phyloP scores from a whole-genome alignment of 2,797 vertebrate genomes.

The Tauraco hartlaubi region DNA sequence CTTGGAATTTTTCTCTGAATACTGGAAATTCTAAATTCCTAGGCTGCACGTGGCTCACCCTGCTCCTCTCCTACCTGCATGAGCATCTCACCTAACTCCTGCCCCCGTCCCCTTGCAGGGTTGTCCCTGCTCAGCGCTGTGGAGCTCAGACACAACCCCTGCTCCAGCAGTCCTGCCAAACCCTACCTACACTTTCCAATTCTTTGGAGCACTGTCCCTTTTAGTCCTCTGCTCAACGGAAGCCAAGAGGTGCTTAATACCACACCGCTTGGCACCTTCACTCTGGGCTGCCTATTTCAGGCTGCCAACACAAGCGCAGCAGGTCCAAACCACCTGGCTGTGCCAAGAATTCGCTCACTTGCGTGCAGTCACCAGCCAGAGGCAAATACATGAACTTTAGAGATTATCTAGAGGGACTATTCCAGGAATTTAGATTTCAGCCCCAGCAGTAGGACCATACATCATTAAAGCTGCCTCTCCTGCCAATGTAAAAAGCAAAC shows the following conservation, averaged over 20 bases:
- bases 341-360: constrained; percentile 25
- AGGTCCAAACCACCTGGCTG: not conserved
- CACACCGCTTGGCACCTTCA: constrained; percentile 13
- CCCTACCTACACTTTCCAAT: not conserved
- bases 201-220: not conserved
- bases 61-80: fast-evolving
- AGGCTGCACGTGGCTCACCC: not conserved
- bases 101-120: not conserved
- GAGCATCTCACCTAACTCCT: not conserved
- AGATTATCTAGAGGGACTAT: constrained; percentile 44
- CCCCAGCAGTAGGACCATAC: not conserved
- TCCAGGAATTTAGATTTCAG: constrained; percentile 56
- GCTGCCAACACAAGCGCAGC: constrained; percentile 44
- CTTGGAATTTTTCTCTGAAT: not conserved
- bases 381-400: constrained; percentile 54
- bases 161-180: not conserved
- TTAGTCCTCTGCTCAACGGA: not conserved
- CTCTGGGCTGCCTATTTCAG: constrained; percentile 26
- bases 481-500: constrained; percentile 60
- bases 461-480: constrained; percentile 57
- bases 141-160: not conserved
- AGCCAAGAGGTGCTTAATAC: constrained; percentile 13
- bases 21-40: not conserved
- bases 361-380: not conserved
- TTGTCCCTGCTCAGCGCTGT: fast-evolving